Conservation (phyloP, 2,113 vertebrate species). For the Coptodon rendalli region DNA sequence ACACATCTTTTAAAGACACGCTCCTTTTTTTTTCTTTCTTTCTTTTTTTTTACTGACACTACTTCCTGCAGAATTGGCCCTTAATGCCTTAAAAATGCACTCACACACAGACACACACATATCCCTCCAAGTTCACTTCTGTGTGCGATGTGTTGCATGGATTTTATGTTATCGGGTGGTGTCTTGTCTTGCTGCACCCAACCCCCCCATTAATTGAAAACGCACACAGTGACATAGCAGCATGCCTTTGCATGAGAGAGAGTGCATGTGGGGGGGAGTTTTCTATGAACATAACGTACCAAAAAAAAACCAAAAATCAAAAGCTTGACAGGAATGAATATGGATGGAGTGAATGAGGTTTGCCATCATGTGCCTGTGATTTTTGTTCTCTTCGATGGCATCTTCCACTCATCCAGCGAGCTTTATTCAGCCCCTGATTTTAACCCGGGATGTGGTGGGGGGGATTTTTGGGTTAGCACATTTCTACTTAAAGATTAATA, state of each 20-base stretch:
- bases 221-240: background rate
- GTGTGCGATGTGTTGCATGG: background rate
- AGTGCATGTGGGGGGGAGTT: slow-evolving; percentile 16
- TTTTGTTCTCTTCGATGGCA: background rate
- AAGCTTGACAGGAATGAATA: background rate
- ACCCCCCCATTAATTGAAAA: background rate
- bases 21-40: background rate
- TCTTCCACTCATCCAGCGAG: slow-evolving; percentile 1
- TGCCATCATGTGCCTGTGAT: slow-evolving; percentile 18
- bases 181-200: background rate
- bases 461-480: background rate
- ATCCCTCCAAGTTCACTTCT: background rate
- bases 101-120: background rate
- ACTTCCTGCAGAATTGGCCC: background rate
- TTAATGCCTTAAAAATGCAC: background rate
- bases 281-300: slow-evolving; percentile 17
- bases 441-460: background rate
- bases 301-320: accelerated
- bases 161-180: background rate
- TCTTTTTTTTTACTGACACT: background rate
- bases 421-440: slow-evolving; percentile 28
- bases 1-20: background rate
- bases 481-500: slow-evolving; percentile 38
- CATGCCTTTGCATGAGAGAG: slow-evolving; percentile 47
- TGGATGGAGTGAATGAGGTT: background rate